phyloP scores from a whole-genome alignment of 2,113 vertebrate genomes.

The Crotalus helleri region DNA sequence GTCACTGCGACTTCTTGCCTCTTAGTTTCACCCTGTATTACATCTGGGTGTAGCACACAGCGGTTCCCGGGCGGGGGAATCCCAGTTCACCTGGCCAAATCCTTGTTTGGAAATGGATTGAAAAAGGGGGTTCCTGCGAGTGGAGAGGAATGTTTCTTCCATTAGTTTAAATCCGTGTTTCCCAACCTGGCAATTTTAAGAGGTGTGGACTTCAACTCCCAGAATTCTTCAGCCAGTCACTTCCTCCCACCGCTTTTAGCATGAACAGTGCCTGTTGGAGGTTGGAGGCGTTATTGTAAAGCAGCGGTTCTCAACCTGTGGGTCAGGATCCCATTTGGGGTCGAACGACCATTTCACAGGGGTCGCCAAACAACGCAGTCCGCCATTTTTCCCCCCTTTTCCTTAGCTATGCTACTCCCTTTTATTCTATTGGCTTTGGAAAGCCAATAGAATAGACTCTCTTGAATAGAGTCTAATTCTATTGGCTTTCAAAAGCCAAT shows the following conservation, averaged over 20 bases:
- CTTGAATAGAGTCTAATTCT: too few relatives aligned
- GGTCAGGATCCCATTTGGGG: too few relatives aligned
- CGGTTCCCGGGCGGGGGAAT: background rate
- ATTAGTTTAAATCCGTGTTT: background rate
- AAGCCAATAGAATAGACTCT: too few relatives aligned
- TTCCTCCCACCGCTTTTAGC: background rate
- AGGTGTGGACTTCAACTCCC: background rate
- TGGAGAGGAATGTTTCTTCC: background rate
- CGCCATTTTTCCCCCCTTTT: too few relatives aligned
- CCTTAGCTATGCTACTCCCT: too few relatives aligned
- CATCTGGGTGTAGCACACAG: background rate
- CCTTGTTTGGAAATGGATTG: background rate
- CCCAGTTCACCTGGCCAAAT: background rate
- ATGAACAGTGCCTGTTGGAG: background rate
- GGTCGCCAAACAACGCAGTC: too few relatives aligned
- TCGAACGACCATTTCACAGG: too few relatives aligned
- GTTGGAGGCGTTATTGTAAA: background rate
- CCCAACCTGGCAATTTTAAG: background rate
- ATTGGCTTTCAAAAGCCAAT: too few relatives aligned
- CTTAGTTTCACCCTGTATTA: background rate
- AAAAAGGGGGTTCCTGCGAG: background rate
- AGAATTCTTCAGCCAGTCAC: background rate
- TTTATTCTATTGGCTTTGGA: too few relatives aligned
- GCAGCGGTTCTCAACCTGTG: too few relatives aligned
- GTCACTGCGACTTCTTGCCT: background rate